Base-by-base conservation (phyloP, 2,797 vertebrate genomes). In the Buphagus erythrorhynchus region DNA sequence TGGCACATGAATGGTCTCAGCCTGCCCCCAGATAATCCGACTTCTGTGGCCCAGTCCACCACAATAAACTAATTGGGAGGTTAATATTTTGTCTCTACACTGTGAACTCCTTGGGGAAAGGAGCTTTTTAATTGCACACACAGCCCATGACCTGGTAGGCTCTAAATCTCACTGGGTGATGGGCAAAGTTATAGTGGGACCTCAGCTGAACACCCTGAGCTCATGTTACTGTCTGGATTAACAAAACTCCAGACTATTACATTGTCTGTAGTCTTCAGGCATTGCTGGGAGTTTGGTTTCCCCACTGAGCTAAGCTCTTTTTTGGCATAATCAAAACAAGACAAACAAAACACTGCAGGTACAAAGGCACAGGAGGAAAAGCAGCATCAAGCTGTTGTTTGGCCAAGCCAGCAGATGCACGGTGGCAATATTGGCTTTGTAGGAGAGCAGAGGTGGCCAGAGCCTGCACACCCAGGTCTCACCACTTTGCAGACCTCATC, bases 211-310 rank as follows among this genome's bases (percentile, higher is more conserved):
- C 83, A 55, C 46, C 76, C 93, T 29, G 83, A 81, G 95, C 90
- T 97, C 93, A 69, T 78, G 66, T 97, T 97, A 95, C 95, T 67
- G 92, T 84, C 95, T 94, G 94, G 80, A 90, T 94, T 95, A 96
- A 83, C 79, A 78, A 58, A 95, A 93, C 62, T 90, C 85, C 82
- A 90, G 95, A 88, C 88, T 90, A 69, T 81, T 95, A 84, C 66
- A 90, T 2, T 0, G 36, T 69, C 90, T 93, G 40, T 31, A 72
- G 62, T 94, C 88, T 95, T 31, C 94, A 69, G 76, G 59, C 90
- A 65, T 90, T 91, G 88, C 93, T 90, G 73, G 58, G 79, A 81
- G 94, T 84, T 91, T 48, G 40, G 62, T 95, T 95, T 91, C 92
- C 73, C 66, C 73, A 68, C 62, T 84, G 62, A 95, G 38, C 69